Evolutionary conservation across 2,797 vertebrate genomes (phyloP), one percentile per base, ranked within the genome.

Genomic region (Amazonetta brasiliensis): DNA sequence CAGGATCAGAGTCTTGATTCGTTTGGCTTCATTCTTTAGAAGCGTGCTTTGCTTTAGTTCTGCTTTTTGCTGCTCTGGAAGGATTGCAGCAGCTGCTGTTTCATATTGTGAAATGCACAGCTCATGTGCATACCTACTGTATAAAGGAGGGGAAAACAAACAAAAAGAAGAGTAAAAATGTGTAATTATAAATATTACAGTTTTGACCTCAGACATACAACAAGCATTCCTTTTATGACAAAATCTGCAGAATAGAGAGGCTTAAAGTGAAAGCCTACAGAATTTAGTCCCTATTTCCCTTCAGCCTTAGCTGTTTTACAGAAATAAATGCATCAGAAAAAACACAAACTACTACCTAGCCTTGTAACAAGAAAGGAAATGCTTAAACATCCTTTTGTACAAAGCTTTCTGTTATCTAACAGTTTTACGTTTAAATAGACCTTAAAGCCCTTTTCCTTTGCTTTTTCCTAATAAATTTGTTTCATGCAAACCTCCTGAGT

Each of bases 401-500:
- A 80, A 83, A 62, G 12, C 16, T 26, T 88, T 69, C 17, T 75
- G 72, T 33, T 44, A 62, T 50, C 17, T 84, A 52, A 63, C 8
- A 90, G 22, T 20, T 67, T 48, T 67, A 28, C 9, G 8, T 37
- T 79, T 71, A 76, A 79, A 44, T 9, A 69, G 48, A 79, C 23
- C 33, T 80, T 44, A 68, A 74, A 90, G 13, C 3, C 19, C 21
- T 67, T 81, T 91, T 52, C 39, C 25, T 30, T 22, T 33, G 15
- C 3, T 93, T 84, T 67, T 52, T 41, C 22, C 56, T 64, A 46
- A 31, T 25, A 67, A 28, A 80, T 87, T 44, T 80, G 7, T 72
- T 81, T 87, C 39, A 39, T 18, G 20, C 26, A 91, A 94, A 59
- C 90, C 92, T 79, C 31, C 50, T 63, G 76, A 92, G 71, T 15